phyloP scores from a whole-genome alignment of 2,888 invertebrate species.

The Eucera pruinosa region DNA sequence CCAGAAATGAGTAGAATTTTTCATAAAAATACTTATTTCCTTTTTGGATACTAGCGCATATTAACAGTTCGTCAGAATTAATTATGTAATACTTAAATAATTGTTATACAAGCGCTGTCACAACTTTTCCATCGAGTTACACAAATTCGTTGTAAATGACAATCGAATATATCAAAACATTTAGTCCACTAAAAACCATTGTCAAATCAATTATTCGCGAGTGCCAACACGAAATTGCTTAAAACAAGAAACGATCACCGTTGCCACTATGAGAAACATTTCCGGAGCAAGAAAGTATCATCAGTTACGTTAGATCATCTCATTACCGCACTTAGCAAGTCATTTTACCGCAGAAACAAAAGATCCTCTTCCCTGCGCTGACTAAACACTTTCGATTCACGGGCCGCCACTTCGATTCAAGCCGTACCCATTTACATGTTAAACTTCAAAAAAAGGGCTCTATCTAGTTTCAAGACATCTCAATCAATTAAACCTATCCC shows the following conservation, averaged over 20 bases:
- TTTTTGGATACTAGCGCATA: too few relatives aligned
- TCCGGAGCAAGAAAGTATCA: neutral
- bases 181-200: too few relatives aligned
- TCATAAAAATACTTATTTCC: too few relatives aligned
- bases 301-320: neutral
- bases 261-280: neutral
- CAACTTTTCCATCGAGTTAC: too few relatives aligned
- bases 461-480: neutral
- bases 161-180: too few relatives aligned
- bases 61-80: too few relatives aligned
- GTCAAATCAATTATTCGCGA: too few relatives aligned
- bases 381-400: constrained; percentile 16
- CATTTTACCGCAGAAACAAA: neutral
- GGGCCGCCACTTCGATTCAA: neutral
- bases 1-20: too few relatives aligned
- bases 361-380: neutral
- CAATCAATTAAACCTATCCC: neutral
- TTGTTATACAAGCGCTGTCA: too few relatives aligned
- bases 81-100: too few relatives aligned
- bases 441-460: neutral
- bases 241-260: neutral
- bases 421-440: neutral
- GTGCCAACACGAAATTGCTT: too few relatives aligned
- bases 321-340: neutral
- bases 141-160: too few relatives aligned